Percentiles rank a stretch among this genome's conserved stretches.
Evolutionary conservation across 2,888 invertebrate species (phyloP).

Genomic region (Pyrrhia umbra): DNA sequence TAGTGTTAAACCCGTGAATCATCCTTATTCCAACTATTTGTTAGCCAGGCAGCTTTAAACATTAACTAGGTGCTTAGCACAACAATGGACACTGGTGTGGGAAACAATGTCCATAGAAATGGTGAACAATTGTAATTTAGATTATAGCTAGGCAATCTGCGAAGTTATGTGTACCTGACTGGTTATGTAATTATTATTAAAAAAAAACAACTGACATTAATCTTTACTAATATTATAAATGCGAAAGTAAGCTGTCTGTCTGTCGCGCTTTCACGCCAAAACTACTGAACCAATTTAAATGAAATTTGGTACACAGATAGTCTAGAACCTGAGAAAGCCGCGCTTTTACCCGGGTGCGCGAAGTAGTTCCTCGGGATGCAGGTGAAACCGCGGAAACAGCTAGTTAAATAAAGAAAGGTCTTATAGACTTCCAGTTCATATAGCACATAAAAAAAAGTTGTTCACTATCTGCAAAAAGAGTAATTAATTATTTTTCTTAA

Average conservation of each 20-base stretch:
- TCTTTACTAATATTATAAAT: no score
- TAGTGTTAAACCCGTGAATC: constrained; percentile 43
- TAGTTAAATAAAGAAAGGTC: no score
- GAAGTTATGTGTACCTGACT: constrained; percentile 4
- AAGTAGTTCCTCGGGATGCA: background rate
- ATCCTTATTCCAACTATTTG: constrained; percentile 52
- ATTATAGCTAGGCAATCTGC: background rate
- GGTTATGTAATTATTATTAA: background rate
- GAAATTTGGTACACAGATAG: no score
- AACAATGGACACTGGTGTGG: constrained; percentile 60
- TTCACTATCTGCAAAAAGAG: no score
- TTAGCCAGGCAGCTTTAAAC: constrained; percentile 29
- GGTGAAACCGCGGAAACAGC: background rate
- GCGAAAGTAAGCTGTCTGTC: no score
- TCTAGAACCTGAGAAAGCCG: background rate
- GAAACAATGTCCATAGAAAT: constrained; percentile 52
- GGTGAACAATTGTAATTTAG: constrained; percentile 24
- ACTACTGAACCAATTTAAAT: no score
- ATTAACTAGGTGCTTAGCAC: constrained; percentile 46
- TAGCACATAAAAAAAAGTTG: no score
- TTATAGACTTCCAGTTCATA: no score
- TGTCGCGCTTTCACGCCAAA: no score
- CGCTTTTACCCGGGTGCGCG: background rate
- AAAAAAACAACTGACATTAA: background rate
- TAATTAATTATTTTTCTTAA: no score